A percentile compares a stretch with the other conserved stretches of the same genome.
These are phyloP conservation scores for Pristionchus exspectatus DNA, from an alignment of 2,888 invertebrate species.

Conservation along the genomic window DNA sequence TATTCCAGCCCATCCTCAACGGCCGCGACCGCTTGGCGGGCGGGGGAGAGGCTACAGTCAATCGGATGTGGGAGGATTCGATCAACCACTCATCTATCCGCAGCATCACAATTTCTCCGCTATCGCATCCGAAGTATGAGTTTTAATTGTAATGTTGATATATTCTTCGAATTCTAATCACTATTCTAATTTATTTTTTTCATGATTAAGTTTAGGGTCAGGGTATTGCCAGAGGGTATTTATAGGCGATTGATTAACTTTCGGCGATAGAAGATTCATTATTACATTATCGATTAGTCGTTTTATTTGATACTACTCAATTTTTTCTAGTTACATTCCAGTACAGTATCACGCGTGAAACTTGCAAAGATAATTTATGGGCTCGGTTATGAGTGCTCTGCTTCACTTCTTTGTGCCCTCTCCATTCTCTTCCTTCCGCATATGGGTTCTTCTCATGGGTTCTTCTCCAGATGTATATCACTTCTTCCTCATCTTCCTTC, in stretches of 20 bases:
- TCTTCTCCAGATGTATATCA: constrained; percentile 20
- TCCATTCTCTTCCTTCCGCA: neutral
- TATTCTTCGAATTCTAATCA: neutral
- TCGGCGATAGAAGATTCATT: no score
- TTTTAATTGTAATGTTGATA: no score
- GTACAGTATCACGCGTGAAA: neutral
- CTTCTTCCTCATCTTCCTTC: constrained; percentile 17
- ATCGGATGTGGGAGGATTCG: constrained; percentile 65
- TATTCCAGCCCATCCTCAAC: neutral
- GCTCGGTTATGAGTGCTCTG: neutral
- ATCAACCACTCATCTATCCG: constrained; percentile 65
- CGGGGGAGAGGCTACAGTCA: constrained; percentile 67
- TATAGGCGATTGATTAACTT: neutral
- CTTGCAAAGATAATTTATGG: constrained; percentile 8
- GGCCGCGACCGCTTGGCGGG: constrained; percentile 52
- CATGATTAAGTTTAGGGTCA: no score
- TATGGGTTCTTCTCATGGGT: neutral
- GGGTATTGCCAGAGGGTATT: no score
- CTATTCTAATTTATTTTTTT: neutral
- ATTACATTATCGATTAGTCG: no score
- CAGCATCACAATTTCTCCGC: constrained; percentile 67
- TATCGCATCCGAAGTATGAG: constrained; percentile 68
- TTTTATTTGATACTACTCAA: no score
- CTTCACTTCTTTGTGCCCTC: neutral
- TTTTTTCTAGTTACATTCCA: no score